A percentile compares a stretch with the other conserved stretches of the same genome.
These are phyloP conservation scores for Heliconius hermathena DNA, from an alignment of 1,140 invertebrate genomes.

Conservation along the genomic window DNA sequence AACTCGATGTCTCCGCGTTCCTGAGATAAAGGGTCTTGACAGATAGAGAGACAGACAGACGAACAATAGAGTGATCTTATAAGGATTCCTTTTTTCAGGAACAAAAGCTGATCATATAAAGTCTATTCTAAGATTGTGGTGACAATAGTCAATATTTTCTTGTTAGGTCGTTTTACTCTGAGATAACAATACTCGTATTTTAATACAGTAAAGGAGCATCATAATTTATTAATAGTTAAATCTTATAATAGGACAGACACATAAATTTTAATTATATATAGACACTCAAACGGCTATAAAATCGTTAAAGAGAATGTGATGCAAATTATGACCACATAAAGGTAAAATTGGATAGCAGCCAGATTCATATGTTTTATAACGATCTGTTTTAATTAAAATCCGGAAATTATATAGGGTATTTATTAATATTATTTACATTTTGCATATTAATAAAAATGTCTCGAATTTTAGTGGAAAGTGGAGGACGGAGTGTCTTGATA, in stretches of 20 bases:
- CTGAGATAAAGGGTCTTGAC: too few relatives aligned
- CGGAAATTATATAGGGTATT: background rate
- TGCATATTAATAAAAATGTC: background rate
- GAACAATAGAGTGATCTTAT: too few relatives aligned
- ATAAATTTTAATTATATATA: background rate
- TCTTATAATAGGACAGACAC: background rate
- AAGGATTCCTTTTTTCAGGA: too few relatives aligned
- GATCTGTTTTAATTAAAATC: slow-evolving; percentile 2
- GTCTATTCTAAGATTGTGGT: too few relatives aligned
- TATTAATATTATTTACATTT: background rate
- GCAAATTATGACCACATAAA: slow-evolving; percentile 33
- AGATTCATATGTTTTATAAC: slow-evolving; percentile 20
- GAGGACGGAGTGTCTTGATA: too few relatives aligned
- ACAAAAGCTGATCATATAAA: too few relatives aligned
- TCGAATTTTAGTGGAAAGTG: too few relatives aligned
- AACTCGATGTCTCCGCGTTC: too few relatives aligned
- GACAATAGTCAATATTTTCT: too few relatives aligned
- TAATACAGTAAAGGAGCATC: background rate
- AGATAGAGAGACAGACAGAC: too few relatives aligned
- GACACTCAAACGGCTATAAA: background rate
- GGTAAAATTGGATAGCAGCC: slow-evolving; percentile 36
- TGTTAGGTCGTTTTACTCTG: too few relatives aligned
- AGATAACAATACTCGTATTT: too few relatives aligned
- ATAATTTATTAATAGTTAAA: background rate
- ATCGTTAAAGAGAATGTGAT: slow-evolving; percentile 10